A percentile compares a stretch with the other conserved stretches of the same genome.
Conservation (phyloP, 2,113 vertebrate genomes). For the Taxidea taxus region DNA sequence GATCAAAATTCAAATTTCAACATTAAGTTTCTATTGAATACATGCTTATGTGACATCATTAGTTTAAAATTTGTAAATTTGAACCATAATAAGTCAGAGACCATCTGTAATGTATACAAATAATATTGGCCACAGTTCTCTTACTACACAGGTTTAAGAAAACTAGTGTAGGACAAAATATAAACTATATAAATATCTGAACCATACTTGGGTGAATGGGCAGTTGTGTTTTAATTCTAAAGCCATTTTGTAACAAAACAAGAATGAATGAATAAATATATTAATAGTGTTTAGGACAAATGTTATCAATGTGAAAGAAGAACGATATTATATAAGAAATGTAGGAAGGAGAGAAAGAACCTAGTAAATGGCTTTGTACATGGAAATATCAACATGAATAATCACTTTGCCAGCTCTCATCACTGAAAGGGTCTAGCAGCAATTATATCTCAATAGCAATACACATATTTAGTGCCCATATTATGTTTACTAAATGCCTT, state of each 20-base stretch:
- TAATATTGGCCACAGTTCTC: neutral
- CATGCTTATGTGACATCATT: neutral
- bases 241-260: neutral
- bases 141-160: neutral
- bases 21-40: neutral
- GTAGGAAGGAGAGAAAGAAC: neutral
- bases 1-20: neutral
- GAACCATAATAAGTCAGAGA: neutral
- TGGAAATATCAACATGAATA: neutral
- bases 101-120: neutral
- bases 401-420: neutral
- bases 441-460: neutral
- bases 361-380: neutral
- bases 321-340: neutral
- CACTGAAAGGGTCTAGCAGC: neutral
- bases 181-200: neutral
- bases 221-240: neutral
- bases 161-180: neutral
- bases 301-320: neutral
- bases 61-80: neutral
- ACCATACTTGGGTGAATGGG: neutral
- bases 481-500: neutral
- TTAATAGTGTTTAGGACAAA: neutral
- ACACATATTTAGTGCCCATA: neutral
- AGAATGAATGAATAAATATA: neutral